Evolutionary conservation across 2,888 invertebrate genomes (phyloP), one percentile per base, ranked within the genome.

Genomic region (Thalpophila matura): DNA sequence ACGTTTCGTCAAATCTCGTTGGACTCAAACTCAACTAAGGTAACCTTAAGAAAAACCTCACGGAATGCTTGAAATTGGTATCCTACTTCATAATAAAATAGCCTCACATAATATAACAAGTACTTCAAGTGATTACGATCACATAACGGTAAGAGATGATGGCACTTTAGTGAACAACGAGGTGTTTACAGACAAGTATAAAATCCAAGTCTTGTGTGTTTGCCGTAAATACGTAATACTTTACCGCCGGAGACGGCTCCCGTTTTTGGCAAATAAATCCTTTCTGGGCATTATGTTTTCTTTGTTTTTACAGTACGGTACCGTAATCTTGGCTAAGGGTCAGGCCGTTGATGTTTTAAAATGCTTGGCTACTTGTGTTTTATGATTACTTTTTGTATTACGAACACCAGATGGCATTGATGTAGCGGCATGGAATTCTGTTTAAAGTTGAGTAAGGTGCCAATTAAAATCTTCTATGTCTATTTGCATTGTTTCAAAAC

Each of bases 261-360:
- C 79, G 79, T 79, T 79, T 67, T 68, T 26, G 45, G 72, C 43
- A 79, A 79, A 79, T 53, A 71, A 72, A 64, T 67, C 61, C 59
- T 69, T 72, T 69, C 24, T 65, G 62, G 46, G 61, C 56, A 47
- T 57, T 27, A 40, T 9, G 53, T 60, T 56, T 66, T 62, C 50
- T 63, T 64, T 72, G 68, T 67, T 68, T 61, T 55, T 38, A 42
- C 35, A 49, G 18, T 51, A 56, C 20, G 20, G 51, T 68, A 74
- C 65, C 49, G 65, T 70, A 35, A 70, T 56, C 16, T 74, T 54
- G 58, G 27, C 9, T 40, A 53, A 69, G 54, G 49, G 55, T 54
- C 47, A 56, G 51, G 7, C 10, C 3, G 24, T 51, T 26, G 27
- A 14, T 35, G 31, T 33, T 50, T 63, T 51, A 18, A 20, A 53